phyloP scores from a whole-genome alignment of 1,140 invertebrate species.

The Brachystomella parvula region DNA sequence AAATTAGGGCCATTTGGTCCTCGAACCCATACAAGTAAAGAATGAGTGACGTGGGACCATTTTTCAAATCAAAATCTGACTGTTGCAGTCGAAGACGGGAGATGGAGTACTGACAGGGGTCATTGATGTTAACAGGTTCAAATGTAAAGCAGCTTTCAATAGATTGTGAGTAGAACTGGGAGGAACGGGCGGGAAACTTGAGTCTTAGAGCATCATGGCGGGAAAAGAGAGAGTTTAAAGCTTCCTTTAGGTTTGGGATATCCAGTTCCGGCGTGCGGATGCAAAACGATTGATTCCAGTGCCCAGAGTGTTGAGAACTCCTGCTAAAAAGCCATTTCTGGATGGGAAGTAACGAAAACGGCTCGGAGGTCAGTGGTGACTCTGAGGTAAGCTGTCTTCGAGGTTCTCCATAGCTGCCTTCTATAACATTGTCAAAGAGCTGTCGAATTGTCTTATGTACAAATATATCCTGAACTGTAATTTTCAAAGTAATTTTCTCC shows the following conservation, averaged over 20 bases:
- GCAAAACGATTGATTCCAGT: not conserved
- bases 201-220: not conserved
- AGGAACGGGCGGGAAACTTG: not conserved
- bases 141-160: too few species aligned
- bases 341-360: not conserved
- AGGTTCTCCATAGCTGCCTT: not conserved
- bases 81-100: too few species aligned
- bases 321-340: not conserved
- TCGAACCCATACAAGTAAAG: not conserved
- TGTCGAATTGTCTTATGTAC: not conserved
- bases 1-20: not conserved
- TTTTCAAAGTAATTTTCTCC: not conserved
- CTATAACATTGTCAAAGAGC: not conserved
- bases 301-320: not conserved
- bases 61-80: not conserved
- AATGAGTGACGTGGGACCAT: not conserved
- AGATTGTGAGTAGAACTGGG: too few species aligned
- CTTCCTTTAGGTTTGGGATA: not conserved
- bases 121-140: too few species aligned
- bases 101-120: too few species aligned
- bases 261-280: not conserved
- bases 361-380: not conserved
- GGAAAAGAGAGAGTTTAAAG: not conserved
- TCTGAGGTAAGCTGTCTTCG: not conserved
- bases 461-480: not conserved